Evolutionary conservation across 2,113 vertebrate species (phyloP).

Genomic region (Amphilophus citrinellus): DNA sequence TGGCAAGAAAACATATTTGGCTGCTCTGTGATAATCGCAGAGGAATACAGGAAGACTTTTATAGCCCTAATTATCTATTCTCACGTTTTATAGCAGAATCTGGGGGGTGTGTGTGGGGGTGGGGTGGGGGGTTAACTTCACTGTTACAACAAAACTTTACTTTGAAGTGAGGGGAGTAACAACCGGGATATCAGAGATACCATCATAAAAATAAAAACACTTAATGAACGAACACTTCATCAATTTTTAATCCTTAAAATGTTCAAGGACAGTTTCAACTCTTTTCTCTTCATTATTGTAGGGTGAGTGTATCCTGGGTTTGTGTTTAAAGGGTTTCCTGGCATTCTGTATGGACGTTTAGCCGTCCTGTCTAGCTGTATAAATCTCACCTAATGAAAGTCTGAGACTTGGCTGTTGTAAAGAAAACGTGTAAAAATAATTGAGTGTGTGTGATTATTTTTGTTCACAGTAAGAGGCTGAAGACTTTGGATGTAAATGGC

Average conservation of each 20-base stretch:
- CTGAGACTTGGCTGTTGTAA: background rate
- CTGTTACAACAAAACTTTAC: background rate
- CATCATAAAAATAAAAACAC: background rate
- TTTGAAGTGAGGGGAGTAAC: background rate
- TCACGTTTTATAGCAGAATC: background rate
- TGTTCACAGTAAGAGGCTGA: constrained; percentile 6
- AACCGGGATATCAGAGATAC: background rate
- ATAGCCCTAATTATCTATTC: background rate
- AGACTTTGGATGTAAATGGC: background rate
- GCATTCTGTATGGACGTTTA: too few relatives aligned
- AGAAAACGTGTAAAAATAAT: constrained; percentile 9
- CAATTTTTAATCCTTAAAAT: too few relatives aligned
- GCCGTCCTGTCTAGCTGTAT: background rate
- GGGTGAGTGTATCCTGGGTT: too few relatives aligned
- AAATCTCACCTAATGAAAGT: constrained; percentile 2
- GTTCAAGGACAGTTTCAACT: too few relatives aligned
- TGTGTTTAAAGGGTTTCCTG: too few relatives aligned
- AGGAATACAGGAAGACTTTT: background rate
- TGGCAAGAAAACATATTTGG: background rate
- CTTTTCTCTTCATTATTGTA: too few relatives aligned
- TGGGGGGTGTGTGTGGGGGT: too few relatives aligned
- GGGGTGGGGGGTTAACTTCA: background rate
- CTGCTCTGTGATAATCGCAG: background rate
- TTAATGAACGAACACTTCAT: background rate
- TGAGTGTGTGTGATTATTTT: constrained; percentile 10